Base-by-base conservation (phyloP, 2,113 vertebrate genomes). In the Peromyscus californicus region DNA sequence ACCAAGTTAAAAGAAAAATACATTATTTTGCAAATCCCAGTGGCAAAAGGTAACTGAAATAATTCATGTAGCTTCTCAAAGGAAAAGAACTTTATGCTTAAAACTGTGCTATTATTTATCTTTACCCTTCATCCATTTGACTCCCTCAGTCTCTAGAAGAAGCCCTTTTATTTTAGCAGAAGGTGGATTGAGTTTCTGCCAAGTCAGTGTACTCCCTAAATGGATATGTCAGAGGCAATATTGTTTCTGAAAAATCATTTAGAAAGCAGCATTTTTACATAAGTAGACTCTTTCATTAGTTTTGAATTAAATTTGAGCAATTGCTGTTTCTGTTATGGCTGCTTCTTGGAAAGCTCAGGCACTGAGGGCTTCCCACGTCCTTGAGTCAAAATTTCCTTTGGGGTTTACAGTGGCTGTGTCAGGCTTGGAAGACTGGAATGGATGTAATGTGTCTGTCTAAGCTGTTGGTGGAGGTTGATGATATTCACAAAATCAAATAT, bases 101-200 rank as follows among this genome's bases (percentile, higher is more conserved):
- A 98, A 98, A 98, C 69, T 98, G 89, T 94, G 97, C 86, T 98
- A 97, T 98, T 98, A 97, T 98, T 98, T 98, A 98, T 98, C 97
- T 98, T 98, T 90, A 97, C 93, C 94, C 96, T 96, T 97, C 98
- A 98, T 96, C 98, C 93, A 51, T 93, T 98, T 98, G 89, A 86
- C 91, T 98, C 89, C 65, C 98, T 95, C 90, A 89, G 91, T 98
- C 96, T 98, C 45, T 96, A 87, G 96, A 95, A 98, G 97, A 98
- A 94, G 61, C 97, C 93, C 97, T 94, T 98, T 97, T 96, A 92
- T 94, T 94, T 98, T 96, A 97, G 80, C 94, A 70, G 97, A 97
- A 96, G 97, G 95, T 98, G 84, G 93, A 98, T 98, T 98, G 97
- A 95, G 98, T 98, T 98, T 98, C 95, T 98, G 97, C 94, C 96